A percentile compares a stretch with the other conserved stretches of the same genome.
Conservation (phyloP, 2,113 vertebrate genomes). For the Mormyrus iriodes region DNA sequence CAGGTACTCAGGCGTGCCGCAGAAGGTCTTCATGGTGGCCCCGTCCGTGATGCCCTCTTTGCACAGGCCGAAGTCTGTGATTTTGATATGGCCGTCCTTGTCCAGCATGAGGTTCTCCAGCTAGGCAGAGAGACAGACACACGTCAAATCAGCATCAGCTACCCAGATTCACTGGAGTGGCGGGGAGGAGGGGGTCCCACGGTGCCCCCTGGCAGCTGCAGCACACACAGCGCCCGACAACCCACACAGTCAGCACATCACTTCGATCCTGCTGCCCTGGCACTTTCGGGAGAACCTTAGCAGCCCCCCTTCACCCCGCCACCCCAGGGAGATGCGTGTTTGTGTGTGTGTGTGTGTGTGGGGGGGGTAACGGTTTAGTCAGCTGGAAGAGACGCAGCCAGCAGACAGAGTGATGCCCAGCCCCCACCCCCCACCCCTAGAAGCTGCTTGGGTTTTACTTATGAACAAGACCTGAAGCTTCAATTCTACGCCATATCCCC, state of each 20-base stretch:
- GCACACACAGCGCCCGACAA: conserved; percentile 52
- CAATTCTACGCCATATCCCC: background rate
- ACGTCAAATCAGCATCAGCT: background rate
- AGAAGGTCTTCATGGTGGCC: conserved; percentile 92
- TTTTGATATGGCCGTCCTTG: conserved; percentile 91
- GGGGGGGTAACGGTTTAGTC: conserved; percentile 54
- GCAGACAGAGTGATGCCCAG: background rate
- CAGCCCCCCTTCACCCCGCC: conserved; percentile 36
- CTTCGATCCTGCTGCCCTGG: conserved; percentile 62
- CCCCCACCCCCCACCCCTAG: background rate
- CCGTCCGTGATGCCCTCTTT: conserved; percentile 88
- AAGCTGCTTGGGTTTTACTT: background rate
- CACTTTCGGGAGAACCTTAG: conserved; percentile 64
- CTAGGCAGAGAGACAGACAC: conserved; percentile 44
- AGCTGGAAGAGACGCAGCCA: conserved; percentile 41
- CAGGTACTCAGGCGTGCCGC: conserved; percentile 87
- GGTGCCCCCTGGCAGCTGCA: conserved; percentile 60
- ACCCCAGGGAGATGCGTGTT: conserved; percentile 12
- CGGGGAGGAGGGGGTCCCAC: conserved; percentile 31
- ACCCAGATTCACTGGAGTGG: conserved; percentile 1
- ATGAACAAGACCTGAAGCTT: background rate
- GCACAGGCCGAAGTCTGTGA: conserved; percentile 89
- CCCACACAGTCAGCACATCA: conserved; percentile 65
- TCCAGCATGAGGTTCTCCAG: conserved; percentile 96
- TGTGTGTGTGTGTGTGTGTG: conserved; percentile 55